phyloP scores from a whole-genome alignment of 2,113 vertebrate species.

The Pimephales promelas region DNA sequence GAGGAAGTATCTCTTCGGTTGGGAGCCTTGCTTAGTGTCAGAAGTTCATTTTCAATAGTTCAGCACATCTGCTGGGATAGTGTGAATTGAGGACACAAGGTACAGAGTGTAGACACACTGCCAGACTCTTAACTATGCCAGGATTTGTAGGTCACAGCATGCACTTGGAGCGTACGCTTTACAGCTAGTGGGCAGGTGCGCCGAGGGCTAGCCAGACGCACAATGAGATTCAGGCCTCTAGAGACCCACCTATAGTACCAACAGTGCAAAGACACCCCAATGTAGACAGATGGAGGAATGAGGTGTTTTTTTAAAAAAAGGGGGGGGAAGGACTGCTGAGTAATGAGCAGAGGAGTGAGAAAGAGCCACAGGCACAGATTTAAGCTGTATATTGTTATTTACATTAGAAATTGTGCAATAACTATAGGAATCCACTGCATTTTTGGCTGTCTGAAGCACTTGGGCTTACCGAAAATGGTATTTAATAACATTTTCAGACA shows the following conservation, averaged over 20 bases:
- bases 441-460: not conserved
- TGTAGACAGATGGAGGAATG: not conserved
- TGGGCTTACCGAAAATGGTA: not conserved
- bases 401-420: not conserved
- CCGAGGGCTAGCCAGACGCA: not conserved
- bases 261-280: conserved; percentile 6
- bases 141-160: conserved; percentile 42
- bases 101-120: conserved; percentile 29
- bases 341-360: conserved; percentile 2
- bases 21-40: not conserved
- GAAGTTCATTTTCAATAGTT: not conserved
- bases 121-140: conserved; percentile 38
- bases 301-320: not conserved
- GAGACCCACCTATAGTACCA: conserved; percentile 26
- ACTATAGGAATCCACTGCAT: not conserved
- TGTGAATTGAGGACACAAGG: conserved; percentile 40
- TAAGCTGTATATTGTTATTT: conserved; percentile 4
- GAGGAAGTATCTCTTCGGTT: not conserved
- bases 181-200: conserved; percentile 27
- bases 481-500: not conserved
- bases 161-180: conserved; percentile 5
- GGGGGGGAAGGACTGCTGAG: conserved; percentile 1
- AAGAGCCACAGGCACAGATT: conserved; percentile 17
- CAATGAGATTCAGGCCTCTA: conserved; percentile 5
- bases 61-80: conserved; percentile 37